Conservation (phyloP, 2,888 invertebrate genomes). For the Thymelicus acteon region DNA sequence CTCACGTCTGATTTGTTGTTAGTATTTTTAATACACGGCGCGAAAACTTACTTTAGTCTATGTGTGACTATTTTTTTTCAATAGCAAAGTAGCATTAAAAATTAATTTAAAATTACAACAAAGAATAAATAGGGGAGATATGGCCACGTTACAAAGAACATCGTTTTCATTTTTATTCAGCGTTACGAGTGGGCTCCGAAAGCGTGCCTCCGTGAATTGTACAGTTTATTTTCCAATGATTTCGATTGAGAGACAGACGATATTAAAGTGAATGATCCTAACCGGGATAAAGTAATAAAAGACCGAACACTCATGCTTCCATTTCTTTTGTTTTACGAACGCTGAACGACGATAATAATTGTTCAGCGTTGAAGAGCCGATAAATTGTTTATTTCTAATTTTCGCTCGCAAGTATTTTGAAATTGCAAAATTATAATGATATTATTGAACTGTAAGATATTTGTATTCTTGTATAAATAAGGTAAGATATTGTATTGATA, state of each 20-base stretch:
- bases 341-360: slow-evolving; percentile 13
- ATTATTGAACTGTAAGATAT: no score
- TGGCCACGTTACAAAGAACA: no score
- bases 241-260: slow-evolving; percentile 10
- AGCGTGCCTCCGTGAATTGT: neutral
- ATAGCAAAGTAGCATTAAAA: no score
- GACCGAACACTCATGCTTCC: slow-evolving; percentile 12
- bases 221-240: slow-evolving; percentile 20
- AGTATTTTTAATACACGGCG: no score
- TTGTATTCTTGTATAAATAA: no score
- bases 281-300: slow-evolving; percentile 16
- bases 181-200: slow-evolving; percentile 20
- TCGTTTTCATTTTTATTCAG: slow-evolving; percentile 41
- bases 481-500: no score
- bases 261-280: slow-evolving; percentile 24
- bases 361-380: slow-evolving; percentile 21
- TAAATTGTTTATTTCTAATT: slow-evolving; percentile 16
- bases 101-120: no score
- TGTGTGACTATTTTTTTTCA: no score
- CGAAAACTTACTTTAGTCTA: no score
- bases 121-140: no score
- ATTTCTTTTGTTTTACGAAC: slow-evolving; percentile 33
- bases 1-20: no score
- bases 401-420: neutral
- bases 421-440: slow-evolving; percentile 1